phyloP scores from a whole-genome alignment of 2,888 invertebrate genomes.

The Eilema sororculum region DNA sequence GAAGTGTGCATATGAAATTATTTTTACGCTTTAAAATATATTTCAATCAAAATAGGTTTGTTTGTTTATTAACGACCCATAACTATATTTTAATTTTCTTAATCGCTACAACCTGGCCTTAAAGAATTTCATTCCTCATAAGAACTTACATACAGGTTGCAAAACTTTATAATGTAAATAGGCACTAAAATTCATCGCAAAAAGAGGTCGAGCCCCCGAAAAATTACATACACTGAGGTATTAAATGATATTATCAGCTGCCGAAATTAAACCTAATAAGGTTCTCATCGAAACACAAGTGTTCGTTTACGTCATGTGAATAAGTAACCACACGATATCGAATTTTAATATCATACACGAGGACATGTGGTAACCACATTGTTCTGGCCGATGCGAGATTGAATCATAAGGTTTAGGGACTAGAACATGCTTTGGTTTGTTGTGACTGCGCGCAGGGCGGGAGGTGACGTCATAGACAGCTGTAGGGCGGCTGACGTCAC shows the following conservation, averaged over 20 bases:
- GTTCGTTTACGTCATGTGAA: slow-evolving; percentile 68
- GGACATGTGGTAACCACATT: slow-evolving; percentile 77
- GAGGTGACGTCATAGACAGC: slow-evolving; percentile 83
- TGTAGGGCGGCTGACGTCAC: slow-evolving; percentile 85
- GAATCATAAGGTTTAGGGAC: slow-evolving; percentile 66
- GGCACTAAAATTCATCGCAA: neutral
- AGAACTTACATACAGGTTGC: neutral
- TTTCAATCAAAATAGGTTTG: neutral
- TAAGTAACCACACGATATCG: slow-evolving; percentile 73
- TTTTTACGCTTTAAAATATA: too few relatives aligned
- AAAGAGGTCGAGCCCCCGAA: neutral
- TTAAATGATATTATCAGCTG: slow-evolving; percentile 44
- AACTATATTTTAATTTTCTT: too few relatives aligned
- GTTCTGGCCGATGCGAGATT: slow-evolving; percentile 64
- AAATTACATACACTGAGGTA: neutral
- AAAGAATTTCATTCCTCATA: too few relatives aligned
- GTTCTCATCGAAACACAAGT: slow-evolving; percentile 65
- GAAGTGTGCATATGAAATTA: too few relatives aligned
- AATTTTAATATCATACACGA: slow-evolving; percentile 69
- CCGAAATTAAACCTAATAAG: slow-evolving; percentile 54
- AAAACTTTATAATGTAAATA: neutral
- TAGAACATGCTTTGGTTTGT: slow-evolving; percentile 73
- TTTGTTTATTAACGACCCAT: too few relatives aligned
- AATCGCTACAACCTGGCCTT: neutral
- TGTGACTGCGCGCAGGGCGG: slow-evolving; percentile 64